Percentiles rank a stretch among this genome's conserved stretches.
phyloP scores from a whole-genome alignment of 2,888 invertebrate genomes.

The Oxytorus armatus region DNA sequence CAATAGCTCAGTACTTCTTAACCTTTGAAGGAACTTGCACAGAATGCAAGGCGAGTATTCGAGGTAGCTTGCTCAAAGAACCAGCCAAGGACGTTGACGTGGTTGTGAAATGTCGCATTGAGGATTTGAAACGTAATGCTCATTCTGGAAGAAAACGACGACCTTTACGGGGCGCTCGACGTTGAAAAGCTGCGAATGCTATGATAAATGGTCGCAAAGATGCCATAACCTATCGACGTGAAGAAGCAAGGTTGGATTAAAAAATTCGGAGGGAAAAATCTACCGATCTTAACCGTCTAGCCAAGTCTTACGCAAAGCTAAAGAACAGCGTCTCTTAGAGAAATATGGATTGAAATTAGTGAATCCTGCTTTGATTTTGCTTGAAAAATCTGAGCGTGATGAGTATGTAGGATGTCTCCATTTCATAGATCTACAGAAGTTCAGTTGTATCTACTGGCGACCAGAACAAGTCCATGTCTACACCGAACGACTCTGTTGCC shows the following conservation, averaged over 20 bases:
- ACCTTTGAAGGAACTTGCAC: conserved; percentile 31
- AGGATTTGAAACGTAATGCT: not conserved
- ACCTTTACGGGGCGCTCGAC: conserved; percentile 31
- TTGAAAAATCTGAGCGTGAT: conserved; percentile 21
- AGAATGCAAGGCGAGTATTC: conserved; percentile 44
- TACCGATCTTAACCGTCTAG: conserved; percentile 41
- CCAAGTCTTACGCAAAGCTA: conserved; percentile 47
- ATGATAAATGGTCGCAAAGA: conserved; percentile 48
- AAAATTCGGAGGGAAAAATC: conserved; percentile 45
- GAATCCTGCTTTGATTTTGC: conserved; percentile 44
- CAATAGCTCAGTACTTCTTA: conserved; percentile 13
- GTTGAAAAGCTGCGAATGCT: conserved; percentile 21
- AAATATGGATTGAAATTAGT: conserved; percentile 32
- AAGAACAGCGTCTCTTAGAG: conserved; percentile 33
- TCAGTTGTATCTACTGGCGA: conserved; percentile 49
- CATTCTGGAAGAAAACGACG: conserved; percentile 45
- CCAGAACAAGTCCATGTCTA: conserved; percentile 18
- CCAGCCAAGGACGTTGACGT: conserved; percentile 41
- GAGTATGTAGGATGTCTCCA: conserved; percentile 44
- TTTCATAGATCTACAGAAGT: conserved; percentile 22
- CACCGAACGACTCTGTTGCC: not conserved
- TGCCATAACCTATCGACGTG: conserved; percentile 39
- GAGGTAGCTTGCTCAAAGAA: conserved; percentile 39
- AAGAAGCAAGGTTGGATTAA: conserved; percentile 49
- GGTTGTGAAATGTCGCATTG: conserved; percentile 31